Evolutionary conservation across 1,140 invertebrate genomes (phyloP).

Genomic region (Drosophila melanogaster): Release_6_plus_ISO1_MT NC_004354.4:18488501-18489000

Average conservation of each 20-base stretch:
- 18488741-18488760: constrained; percentile 17
- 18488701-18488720: constrained; percentile 42
- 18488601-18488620: constrained; percentile 72
- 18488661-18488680: constrained; percentile 47
- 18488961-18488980: constrained; percentile 1
- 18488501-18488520: constrained; percentile 12
- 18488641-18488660: constrained; percentile 57
- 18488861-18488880: not conserved
- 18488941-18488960: not conserved
- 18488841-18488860: constrained; percentile 47
- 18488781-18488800: not conserved
- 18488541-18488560: not conserved
- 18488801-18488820: not conserved
- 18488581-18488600: constrained; percentile 45
- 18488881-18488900: constrained; percentile 22
- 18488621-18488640: constrained; percentile 40
- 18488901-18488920: not conserved
- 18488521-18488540: too few relatives aligned
- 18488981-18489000: constrained; percentile 12
- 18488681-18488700: constrained; percentile 42
- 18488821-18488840: constrained; percentile 51
- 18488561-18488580: constrained; percentile 17
- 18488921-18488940: not conserved
- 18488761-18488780: constrained; percentile 10
- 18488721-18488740: constrained; percentile 59